Evolutionary conservation across 2,888 invertebrate genomes (phyloP), one percentile per base, ranked within the genome.

Genomic region (Pemphredon lugubris): DNA sequence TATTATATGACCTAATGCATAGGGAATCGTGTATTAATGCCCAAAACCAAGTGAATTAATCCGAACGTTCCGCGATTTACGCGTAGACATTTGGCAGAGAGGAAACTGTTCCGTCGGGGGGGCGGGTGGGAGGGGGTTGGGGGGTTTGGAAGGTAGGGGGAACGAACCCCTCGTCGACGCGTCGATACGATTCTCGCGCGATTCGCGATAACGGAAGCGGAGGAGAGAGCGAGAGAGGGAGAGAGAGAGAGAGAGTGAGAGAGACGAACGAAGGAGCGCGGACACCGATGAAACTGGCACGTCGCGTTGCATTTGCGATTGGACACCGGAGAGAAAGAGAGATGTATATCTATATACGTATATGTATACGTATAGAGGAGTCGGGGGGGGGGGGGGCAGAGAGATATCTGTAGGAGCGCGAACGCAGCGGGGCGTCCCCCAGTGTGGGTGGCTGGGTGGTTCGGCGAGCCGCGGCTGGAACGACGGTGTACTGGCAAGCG

Each of bases 1-100:
- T 81, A 80, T 77, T 81, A 67, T 70, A 73, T 58, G 74, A 80
- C 63, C 73, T 79, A 80, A 79, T 77, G 78, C 78, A 80, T 77
- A 66, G 67, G 63, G 78, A 79, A 80, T 77, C 70, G 73, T 73
- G 65, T 80, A 80, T 79, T 78, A 80, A 73, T 65, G 73, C 73
- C 70, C 55, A 73, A n/a, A 73, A 68, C 77, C 66, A 77, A 78
- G 69, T 77, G 44, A 79, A 79, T 79, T 79, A n/a, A 80, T 54
- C 69, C 67, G 50, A 16, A 11, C 44, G 51, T 42, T 9, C 26
- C 34, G 34, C 7, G 26, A 13, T 21, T 14, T 18, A 48, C 30
- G 23, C n/a, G 20, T 39, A 23, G 21, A 16, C 40, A 14, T 42
- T 50, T 26, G 39, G 40, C 7, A 32, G 47, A 20, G 16, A 16